A percentile compares a stretch with the other conserved stretches of the same genome.
phyloP scores from a whole-genome alignment of 92 coral and sea anemone species.

The Porites rus region DNA sequence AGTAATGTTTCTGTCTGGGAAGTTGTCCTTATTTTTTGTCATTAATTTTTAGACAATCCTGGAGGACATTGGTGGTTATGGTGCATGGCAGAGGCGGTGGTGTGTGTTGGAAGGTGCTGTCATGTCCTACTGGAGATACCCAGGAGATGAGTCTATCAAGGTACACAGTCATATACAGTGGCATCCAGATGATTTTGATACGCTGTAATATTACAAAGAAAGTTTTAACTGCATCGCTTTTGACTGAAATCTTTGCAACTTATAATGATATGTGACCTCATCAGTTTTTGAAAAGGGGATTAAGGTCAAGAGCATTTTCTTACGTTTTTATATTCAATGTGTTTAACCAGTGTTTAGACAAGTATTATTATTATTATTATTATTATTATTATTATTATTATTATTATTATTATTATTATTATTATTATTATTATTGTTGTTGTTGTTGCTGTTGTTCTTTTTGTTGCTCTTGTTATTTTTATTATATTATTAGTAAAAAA shows the following conservation, averaged over 20 bases:
- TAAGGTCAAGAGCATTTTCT: too few relatives aligned
- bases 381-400: too few relatives aligned
- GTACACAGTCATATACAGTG: slow-evolving; percentile 36
- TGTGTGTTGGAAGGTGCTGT: slow-evolving; percentile 87
- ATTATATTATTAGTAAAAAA: too few relatives aligned
- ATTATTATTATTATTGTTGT: too few relatives aligned
- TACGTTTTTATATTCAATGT: neutral
- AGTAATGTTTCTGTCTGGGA: neutral
- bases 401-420: neutral
- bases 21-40: neutral
- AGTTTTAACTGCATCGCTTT: too few relatives aligned
- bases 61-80: slow-evolving; percentile 96
- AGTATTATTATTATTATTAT: neutral
- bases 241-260: too few relatives aligned
- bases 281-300: too few relatives aligned
- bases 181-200: too few relatives aligned
- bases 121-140: slow-evolving; percentile 95
- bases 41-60: slow-evolving; percentile 75
- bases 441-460: too few relatives aligned
- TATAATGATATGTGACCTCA: too few relatives aligned
- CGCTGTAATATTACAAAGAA: too few relatives aligned
- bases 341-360: neutral
- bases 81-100: slow-evolving; percentile 99
- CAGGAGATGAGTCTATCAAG: slow-evolving; percentile 92
- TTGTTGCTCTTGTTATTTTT: too few relatives aligned